Evolutionary conservation across 1,140 invertebrate species (phyloP), one percentile per base, ranked within the genome.

Genomic region (Lordiphosa stackelbergi): DNA sequence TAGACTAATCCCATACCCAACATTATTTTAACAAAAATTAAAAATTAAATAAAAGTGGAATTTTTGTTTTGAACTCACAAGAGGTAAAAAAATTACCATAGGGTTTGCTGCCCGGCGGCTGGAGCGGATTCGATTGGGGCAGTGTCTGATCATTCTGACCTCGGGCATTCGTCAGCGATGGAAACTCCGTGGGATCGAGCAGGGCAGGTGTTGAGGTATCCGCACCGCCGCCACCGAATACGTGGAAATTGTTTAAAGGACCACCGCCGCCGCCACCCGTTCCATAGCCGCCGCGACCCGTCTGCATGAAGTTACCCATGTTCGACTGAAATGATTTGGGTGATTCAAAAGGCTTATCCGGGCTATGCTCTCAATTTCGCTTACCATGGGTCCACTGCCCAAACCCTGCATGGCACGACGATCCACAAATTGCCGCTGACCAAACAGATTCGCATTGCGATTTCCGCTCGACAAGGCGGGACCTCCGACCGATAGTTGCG

Each of bases 161-260:
- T 45, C 92, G 91, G 87, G 94, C 91, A 88, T 93, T 94, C 71
- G 95, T 96, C 84, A 97, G 90, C 60, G 95, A 96, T 64, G 95
- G 95, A 88, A 97, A 97, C 88, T 96, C 95, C 71, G 94, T 96
- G 52, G 95, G 91, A 89, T 97, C 95, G 70, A 96, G 90, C 53
- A 96, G 90, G 56, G 95, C 93, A 42, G 95, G 94, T 81, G 94
- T 95, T 85, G 91, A 93, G 77, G 92, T 92, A 78, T 94, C 94
- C 49, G 71, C 72, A 91, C 93, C 64, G 47, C 72, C 69, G 34
- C 78, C 79, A 70, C 92, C 92, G 87, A 95, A 95, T 88, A 95
- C 93, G 85, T 95, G 93, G 89, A 93, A 93, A 88, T 90, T 92
- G 85, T 90, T 91, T 75, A 91, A 90, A 77, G 89, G 64, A 19